These are phyloP conservation scores for Pteria penguin DNA, from an alignment of 2,888 invertebrate species.

Conservation along the genomic window DNA sequence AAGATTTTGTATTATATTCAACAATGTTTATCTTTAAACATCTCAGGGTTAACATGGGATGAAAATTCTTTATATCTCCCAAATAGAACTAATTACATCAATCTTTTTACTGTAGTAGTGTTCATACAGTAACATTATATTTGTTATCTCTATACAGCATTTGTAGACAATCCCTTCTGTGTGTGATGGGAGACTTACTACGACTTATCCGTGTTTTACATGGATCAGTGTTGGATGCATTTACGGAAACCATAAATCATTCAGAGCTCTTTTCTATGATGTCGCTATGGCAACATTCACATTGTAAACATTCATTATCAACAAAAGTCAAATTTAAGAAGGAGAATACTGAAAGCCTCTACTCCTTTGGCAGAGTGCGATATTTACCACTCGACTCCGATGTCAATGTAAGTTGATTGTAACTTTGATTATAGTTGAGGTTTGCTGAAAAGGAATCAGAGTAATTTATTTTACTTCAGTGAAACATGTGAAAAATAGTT, in stretches of 20 bases:
- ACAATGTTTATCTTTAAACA: too few species aligned
- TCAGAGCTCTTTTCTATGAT: conserved; percentile 86
- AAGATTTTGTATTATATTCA: too few species aligned
- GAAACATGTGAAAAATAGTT: too few species aligned
- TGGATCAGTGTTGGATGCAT: conserved; percentile 80
- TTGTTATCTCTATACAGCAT: conserved; percentile 60
- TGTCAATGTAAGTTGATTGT: conserved; percentile 42
- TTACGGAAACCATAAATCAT: conserved; percentile 81
- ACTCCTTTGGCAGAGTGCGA: conserved; percentile 43
- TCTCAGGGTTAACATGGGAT: too few species aligned
- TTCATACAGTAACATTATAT: too few species aligned
- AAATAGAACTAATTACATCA: too few species aligned
- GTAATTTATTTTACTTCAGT: conserved; percentile 1
- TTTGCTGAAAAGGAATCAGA: not conserved
- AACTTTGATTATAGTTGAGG: not conserved
- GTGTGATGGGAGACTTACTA: conserved; percentile 61
- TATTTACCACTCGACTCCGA: conserved; percentile 52
- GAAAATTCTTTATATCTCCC: too few species aligned
- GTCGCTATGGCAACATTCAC: conserved; percentile 50
- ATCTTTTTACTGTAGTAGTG: too few species aligned
- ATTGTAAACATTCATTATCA: conserved; percentile 2
- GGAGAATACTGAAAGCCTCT: too few species aligned
- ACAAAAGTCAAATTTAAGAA: too few species aligned
- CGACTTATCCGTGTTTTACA: conserved; percentile 67
- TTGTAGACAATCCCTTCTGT: conserved; percentile 53